Conservation (phyloP, 2,113 vertebrate species). For the Stegostoma tigrinum region DNA sequence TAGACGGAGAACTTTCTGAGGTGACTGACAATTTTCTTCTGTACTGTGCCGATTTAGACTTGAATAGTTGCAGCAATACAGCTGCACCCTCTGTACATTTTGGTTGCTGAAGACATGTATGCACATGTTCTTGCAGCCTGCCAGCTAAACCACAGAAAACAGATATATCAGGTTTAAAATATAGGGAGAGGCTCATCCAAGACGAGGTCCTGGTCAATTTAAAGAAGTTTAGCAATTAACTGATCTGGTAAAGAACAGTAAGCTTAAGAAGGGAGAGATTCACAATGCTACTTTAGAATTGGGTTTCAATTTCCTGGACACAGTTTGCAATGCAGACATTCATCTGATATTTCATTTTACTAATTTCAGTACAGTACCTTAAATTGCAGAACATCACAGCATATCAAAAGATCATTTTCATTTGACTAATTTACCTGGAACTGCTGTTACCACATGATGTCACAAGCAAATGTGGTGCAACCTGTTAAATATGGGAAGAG, state of each 20-base stretch:
- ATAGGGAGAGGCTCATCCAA: slow-evolving; percentile 25
- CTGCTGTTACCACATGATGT: not conserved
- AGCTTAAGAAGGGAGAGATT: not conserved
- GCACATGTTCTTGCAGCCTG: not conserved
- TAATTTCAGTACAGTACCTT: not conserved
- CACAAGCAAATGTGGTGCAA: not conserved
- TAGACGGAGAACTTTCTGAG: not conserved
- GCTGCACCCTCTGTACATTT: slow-evolving; percentile 13
- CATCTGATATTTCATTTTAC: not conserved
- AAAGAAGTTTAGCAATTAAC: not conserved
- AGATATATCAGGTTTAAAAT: slow-evolving; percentile 25
- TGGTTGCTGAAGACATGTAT: not conserved
- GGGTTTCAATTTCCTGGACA: not conserved
- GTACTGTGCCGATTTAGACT: not conserved
- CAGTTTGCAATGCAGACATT: not conserved
- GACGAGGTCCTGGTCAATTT: not conserved
- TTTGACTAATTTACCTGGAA: not conserved
- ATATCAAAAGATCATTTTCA: slow-evolving; percentile 1
- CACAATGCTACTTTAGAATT: not conserved
- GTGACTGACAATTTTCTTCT: not conserved
- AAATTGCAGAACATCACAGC: not conserved
- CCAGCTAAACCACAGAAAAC: slow-evolving; percentile 2
- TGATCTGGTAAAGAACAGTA: not conserved
- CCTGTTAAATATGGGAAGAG: not conserved
- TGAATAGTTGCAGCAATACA: not conserved